Percentiles rank a stretch among this genome's conserved stretches.
Evolutionary conservation across 37 sponge, comb jelly and placozoan species (phyloP).

Genomic region (Haliclona indistincta): DNA sequence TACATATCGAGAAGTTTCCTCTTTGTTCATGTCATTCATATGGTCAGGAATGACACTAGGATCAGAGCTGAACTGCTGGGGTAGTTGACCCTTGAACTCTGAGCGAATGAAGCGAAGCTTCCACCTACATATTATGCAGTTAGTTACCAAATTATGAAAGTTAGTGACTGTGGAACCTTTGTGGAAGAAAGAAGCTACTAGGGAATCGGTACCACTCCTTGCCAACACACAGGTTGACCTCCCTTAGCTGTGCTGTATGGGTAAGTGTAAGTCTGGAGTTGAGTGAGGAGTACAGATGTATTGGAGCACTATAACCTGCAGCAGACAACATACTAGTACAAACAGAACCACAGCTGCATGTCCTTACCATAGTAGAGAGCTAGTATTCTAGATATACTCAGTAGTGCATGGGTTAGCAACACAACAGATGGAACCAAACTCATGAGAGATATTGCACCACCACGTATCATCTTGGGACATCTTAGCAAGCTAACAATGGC

Average conservation of each 20-base stretch:
- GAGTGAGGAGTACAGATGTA: conserved; percentile 73
- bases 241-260: conserved; percentile 8
- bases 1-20: conserved; percentile 91
- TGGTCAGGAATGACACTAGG: conserved; percentile 57
- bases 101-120: conserved; percentile 80
- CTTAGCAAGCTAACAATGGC: not conserved
- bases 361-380: conserved; percentile 5
- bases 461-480: not conserved
- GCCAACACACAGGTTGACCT: conserved; percentile 91
- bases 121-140: conserved; percentile 35
- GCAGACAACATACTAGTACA: not conserved
- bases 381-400: conserved; percentile 7
- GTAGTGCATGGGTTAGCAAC: not conserved
- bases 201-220: conserved; percentile 98
- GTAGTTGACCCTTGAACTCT: conserved; percentile 94
- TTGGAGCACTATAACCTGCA: conserved; percentile 87
- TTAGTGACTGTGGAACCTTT: conserved; percentile 90
- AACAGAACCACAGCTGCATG: not conserved
- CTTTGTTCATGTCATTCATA: conserved; percentile 94
- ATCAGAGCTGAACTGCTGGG: conserved; percentile 52
- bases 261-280: conserved; percentile 8
- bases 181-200: conserved; percentile 89
- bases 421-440: conserved; percentile 1
- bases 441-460: not conserved
- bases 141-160: not conserved